Evolutionary conservation across 2,113 vertebrate species (phyloP), one percentile per base, ranked within the genome.

Genomic region (Marmota flaviventris): DNA sequence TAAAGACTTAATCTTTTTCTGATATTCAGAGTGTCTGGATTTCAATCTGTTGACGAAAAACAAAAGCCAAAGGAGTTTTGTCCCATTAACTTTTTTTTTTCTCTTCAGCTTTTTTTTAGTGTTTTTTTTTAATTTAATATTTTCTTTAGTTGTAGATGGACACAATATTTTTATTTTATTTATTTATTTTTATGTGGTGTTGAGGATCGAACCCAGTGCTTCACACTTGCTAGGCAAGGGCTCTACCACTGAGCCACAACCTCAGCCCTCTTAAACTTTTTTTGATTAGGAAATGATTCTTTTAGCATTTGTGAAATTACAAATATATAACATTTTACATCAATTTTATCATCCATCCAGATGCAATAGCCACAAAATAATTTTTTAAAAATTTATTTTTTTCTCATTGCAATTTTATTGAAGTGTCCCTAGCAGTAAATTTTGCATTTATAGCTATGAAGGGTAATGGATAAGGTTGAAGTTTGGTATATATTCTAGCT

Each of bases 21-120:
- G 16, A 88, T 91, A 92, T 75, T 92, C n/a, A 65, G 13, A 88
- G 42, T 79, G 37, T 95, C 92, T 85, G 70, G 56, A 88, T 93
- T 91, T 29, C 16, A 79, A 1, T 89, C 69, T 92, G 67, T n/a
- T 90, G 29, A 86, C 39, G 8, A 73, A 7, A 69, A 83, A 65
- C 81, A 91, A 48, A 14, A 34, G 86, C 61, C 14, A 8, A 67
- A 25, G 22, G 22, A 89, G 13, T 86, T 93, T 90, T 89, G 34
- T 85, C 16, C 69, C 73, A 82, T 73, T 92, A 70, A 45, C 4
- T 6, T 39, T 86, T 72, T 86, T 72, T 75, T 87, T 94, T 81
- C 39, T 65, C 70, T 83, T 61, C 22, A 63, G 61, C 61, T 67
- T 88, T 94, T 91, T 32, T 88, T 53, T 2, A 3, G 12, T 13